phyloP scores from a whole-genome alignment of 1,140 invertebrate genomes.

The Pseudomyrmex concolor region DNA sequence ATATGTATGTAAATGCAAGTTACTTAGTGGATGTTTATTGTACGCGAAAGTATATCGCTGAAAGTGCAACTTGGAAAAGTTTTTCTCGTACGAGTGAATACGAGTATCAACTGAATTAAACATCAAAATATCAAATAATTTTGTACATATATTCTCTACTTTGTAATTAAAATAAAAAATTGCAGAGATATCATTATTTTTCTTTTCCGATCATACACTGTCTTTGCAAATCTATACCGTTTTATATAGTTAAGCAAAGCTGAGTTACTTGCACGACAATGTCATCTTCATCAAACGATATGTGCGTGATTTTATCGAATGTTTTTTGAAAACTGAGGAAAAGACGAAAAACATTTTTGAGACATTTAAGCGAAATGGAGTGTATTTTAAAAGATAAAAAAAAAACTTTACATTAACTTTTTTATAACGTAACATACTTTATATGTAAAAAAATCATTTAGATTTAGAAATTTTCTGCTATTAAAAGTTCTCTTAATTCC shows the following conservation, averaged over 20 bases:
- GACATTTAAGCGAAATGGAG: background rate
- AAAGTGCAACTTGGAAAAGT: no score
- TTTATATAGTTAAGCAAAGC: slow-evolving; percentile 74
- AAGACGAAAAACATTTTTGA: background rate
- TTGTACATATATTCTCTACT: no score
- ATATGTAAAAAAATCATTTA: no score
- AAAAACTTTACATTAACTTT: no score
- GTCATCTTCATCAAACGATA: slow-evolving; percentile 35
- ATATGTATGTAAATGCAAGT: no score
- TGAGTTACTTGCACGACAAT: slow-evolving; percentile 39
- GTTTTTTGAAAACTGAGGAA: slow-evolving; percentile 22
- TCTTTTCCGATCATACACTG: background rate
- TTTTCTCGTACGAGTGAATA: background rate
- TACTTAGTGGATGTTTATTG: no score
- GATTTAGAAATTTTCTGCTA: no score
- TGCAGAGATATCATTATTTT: no score
- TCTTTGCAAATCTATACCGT: slow-evolving; percentile 73
- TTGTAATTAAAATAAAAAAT: no score
- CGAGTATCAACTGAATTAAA: slow-evolving; percentile 9
- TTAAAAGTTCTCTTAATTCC: no score
- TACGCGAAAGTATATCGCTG: background rate
- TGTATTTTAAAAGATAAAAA: no score
- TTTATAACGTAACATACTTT: background rate
- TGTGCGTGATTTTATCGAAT: slow-evolving; percentile 53
- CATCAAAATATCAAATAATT: slow-evolving; percentile 3